A percentile compares a stretch with the other conserved stretches of the same genome.
Conservation (phyloP, 2,797 vertebrate genomes). For the Coregonus suidteri region DNA sequence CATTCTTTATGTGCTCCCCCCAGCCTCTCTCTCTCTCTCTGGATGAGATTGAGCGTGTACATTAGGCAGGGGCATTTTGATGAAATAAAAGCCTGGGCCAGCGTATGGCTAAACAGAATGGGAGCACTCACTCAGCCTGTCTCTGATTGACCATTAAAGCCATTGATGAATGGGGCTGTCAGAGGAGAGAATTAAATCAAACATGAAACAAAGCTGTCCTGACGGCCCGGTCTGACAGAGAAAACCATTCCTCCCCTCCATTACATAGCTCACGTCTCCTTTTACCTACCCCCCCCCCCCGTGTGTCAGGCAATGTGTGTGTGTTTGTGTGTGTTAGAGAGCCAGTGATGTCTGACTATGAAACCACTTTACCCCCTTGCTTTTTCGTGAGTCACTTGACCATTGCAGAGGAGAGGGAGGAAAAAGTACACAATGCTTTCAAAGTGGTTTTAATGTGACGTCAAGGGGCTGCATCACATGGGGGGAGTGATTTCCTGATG, state of each 20-base stretch:
- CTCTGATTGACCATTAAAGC: conserved; percentile 99
- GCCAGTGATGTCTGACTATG: conserved; percentile 58
- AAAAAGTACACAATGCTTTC: conserved; percentile 64
- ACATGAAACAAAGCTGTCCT: conserved; percentile 99
- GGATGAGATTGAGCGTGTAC: conserved; percentile 76
- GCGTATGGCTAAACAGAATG: conserved; percentile 94
- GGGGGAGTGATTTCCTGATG: conserved; percentile 96
- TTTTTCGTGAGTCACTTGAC: conserved; percentile 71
- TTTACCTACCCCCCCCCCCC: conserved; percentile 70
- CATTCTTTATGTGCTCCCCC: conserved; percentile 81
- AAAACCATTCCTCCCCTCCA: conserved; percentile 90
- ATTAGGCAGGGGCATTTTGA: conserved; percentile 97
- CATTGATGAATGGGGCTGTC: conserved; percentile 99
- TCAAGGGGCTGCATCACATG: conserved; percentile 72
- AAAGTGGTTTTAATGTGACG: conserved; percentile 75
- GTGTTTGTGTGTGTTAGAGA: conserved; percentile 6
- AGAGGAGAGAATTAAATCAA: conserved; percentile 99
- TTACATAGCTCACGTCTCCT: conserved; percentile 76
- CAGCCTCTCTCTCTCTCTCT: conserved; percentile 54
- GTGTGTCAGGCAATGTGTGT: too few species aligned
- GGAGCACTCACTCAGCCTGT: conserved; percentile 97
- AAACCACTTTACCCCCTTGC: conserved; percentile 62
- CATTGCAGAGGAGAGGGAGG: conserved; percentile 37
- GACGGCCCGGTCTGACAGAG: conserved; percentile 98
- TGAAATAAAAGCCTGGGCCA: conserved; percentile 95